Conservation (phyloP, 2,113 vertebrate genomes). For the Microtus montanus region DNA sequence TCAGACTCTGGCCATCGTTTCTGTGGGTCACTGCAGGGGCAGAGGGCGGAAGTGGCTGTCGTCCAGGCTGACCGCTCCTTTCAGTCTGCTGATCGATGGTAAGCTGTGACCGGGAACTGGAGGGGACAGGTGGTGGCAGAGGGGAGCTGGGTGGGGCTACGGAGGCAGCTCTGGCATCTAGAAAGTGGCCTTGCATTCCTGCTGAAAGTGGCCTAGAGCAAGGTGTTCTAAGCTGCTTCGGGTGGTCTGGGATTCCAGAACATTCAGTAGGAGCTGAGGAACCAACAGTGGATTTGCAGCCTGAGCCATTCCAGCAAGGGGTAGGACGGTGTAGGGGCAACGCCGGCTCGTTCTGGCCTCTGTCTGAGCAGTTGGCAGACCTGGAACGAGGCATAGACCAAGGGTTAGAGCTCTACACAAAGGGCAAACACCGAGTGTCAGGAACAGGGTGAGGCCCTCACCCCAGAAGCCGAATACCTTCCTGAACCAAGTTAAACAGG, state of each 20-base stretch:
- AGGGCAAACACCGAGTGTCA: not conserved
- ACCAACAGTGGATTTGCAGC: not conserved
- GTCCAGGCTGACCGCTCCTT: constrained; percentile 46
- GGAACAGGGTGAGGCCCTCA: not conserved
- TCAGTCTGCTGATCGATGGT: constrained; percentile 20
- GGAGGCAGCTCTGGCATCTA: constrained; percentile 66
- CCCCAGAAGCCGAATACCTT: not conserved
- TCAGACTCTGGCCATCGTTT: not conserved
- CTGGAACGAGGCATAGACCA: constrained; percentile 70
- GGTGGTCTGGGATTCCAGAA: constrained; percentile 69
- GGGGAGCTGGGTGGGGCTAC: constrained; percentile 52
- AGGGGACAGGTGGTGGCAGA: constrained; percentile 41
- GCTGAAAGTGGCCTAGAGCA: constrained; percentile 51
- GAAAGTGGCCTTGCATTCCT: constrained; percentile 64
- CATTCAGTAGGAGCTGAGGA: not conserved
- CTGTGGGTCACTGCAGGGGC: constrained; percentile 1
- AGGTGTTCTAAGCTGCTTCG: constrained; percentile 72
- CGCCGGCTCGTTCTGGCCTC: constrained; percentile 72
- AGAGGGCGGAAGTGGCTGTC: constrained; percentile 53
- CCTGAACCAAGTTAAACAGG: not conserved
- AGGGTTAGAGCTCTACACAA: not conserved
- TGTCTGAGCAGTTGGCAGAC: constrained; percentile 74
- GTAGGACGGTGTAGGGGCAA: constrained; percentile 61
- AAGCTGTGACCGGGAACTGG: constrained; percentile 9
- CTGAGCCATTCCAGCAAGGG: constrained; percentile 18